These are phyloP conservation scores for Sarcophaga peregrina DNA, from an alignment of 1,140 invertebrate genomes.

Conservation along the genomic window DNA sequence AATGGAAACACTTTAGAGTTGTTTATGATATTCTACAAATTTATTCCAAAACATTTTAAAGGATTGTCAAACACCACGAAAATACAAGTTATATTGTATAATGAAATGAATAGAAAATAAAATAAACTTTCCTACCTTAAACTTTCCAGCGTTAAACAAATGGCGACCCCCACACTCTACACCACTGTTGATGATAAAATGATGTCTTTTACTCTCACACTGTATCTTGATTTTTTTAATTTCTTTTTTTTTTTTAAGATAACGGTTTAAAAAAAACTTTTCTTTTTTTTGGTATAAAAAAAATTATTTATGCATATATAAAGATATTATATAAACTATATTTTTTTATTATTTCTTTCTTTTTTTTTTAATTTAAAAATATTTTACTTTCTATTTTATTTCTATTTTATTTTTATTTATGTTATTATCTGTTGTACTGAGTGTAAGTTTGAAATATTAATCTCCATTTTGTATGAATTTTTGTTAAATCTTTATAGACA, in stretches of 20 bases:
- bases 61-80: too few species aligned
- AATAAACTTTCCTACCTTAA: neutral
- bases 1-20: too few species aligned
- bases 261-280: neutral
- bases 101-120: too few species aligned
- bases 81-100: too few species aligned
- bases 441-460: conserved; percentile 18
- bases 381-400: neutral
- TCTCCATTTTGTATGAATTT: conserved; percentile 43
- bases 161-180: neutral
- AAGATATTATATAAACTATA: too few species aligned
- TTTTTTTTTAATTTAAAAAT: too few species aligned
- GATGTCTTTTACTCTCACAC: neutral
- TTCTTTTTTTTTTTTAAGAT: neutral
- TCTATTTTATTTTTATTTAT: neutral
- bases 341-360: too few species aligned
- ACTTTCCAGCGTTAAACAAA: neutral
- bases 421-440: neutral
- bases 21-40: too few species aligned
- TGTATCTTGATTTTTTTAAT: neutral
- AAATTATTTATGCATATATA: neutral
- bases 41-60: too few species aligned
- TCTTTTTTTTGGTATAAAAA: neutral
- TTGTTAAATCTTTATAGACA: conserved; percentile 41
- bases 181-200: neutral